Evolutionary conservation across 1,140 invertebrate genomes (phyloP).

Genomic region (Hormaphis cornu): DNA sequence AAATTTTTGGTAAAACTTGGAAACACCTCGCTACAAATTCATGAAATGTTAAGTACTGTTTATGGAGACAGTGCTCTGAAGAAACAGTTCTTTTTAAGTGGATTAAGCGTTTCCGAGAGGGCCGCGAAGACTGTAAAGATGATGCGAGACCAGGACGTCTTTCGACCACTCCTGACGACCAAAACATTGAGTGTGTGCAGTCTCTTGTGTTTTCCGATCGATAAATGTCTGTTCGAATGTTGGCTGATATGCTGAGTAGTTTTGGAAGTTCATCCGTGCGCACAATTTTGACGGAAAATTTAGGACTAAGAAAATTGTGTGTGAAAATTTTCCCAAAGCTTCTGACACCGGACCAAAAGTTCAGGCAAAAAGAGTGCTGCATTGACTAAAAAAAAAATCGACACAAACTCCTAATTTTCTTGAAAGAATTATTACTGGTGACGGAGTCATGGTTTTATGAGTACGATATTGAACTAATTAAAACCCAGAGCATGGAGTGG

Average conservation of each 20-base stretch:
- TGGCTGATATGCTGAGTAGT: background rate
- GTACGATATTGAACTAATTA: constrained; percentile 4
- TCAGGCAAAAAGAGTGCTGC: background rate
- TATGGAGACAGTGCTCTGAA: constrained; percentile 16
- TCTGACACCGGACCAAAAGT: constrained; percentile 10
- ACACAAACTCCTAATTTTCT: background rate
- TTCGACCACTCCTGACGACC: background rate
- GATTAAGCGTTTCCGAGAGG: constrained; percentile 31
- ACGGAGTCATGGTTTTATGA: background rate
- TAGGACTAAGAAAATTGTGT: background rate
- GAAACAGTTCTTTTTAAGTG: constrained; percentile 30
- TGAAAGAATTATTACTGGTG: background rate
- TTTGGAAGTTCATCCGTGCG: background rate
- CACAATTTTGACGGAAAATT: background rate
- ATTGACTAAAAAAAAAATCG: background rate
- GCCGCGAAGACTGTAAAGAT: constrained; percentile 22
- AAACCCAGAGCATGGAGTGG: constrained; percentile 14
- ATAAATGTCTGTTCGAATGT: background rate
- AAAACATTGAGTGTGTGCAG: background rate
- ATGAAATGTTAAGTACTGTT: background rate
- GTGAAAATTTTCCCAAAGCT: constrained; percentile 9
- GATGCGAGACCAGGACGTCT: constrained; percentile 24
- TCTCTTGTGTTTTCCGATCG: background rate
- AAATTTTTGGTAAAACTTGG: constrained; percentile 25
- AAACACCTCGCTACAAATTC: background rate